Conservation (phyloP, 2,113 vertebrate species). For the Xiphophorus hellerii region DNA sequence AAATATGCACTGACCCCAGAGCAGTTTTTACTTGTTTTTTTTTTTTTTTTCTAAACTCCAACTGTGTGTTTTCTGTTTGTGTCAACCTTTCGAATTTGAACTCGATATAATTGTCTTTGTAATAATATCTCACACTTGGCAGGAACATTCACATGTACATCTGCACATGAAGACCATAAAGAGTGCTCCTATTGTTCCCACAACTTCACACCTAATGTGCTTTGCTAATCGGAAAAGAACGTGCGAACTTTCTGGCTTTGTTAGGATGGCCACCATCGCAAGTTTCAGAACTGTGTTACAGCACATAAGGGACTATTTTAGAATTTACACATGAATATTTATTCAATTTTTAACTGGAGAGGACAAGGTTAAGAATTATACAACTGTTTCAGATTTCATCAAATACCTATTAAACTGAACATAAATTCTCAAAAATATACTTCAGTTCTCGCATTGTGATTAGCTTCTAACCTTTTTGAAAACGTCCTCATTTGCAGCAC, state of each 20-base stretch:
- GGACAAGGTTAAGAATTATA: background rate
- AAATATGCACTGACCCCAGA: background rate
- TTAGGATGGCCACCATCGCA: background rate
- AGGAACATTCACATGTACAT: slow-evolving; percentile 3
- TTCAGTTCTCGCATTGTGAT: background rate
- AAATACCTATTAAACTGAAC: background rate
- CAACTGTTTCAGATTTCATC: slow-evolving; percentile 13
- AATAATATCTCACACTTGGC: background rate
- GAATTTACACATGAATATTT: slow-evolving; percentile 22
- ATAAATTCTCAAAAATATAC: slow-evolving; percentile 5
- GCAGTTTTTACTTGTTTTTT: background rate
- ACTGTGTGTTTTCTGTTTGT: background rate
- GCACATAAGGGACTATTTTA: background rate
- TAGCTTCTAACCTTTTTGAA: slow-evolving; percentile 13
- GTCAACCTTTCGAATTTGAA: background rate
- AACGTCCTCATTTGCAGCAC: slow-evolving; percentile 16
- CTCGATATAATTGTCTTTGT: background rate
- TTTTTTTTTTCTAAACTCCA: background rate
- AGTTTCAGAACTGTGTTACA: slow-evolving; percentile 6
- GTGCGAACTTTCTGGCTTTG: slow-evolving; percentile 3
- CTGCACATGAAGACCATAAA: background rate
- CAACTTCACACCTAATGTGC: background rate
- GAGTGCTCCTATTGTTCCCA: background rate
- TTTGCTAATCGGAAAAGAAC: background rate
- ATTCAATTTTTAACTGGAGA: slow-evolving; percentile 2